Evolutionary conservation across 1,140 invertebrate genomes (phyloP).

Genomic region (Apis laboriosa): DNA sequence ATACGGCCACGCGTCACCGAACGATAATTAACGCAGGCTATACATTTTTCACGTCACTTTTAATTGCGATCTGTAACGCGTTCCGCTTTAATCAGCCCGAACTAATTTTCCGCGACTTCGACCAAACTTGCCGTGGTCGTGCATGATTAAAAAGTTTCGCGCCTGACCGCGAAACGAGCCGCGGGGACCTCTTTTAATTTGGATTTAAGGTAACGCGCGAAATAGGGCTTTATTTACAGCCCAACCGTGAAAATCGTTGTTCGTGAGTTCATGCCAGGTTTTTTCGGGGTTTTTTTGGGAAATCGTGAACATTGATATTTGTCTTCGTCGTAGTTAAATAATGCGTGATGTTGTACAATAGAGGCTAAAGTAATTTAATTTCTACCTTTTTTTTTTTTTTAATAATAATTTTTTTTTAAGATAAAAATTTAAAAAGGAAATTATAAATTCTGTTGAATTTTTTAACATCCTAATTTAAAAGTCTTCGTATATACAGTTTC

Average conservation of each 20-base stretch:
- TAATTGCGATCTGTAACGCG: constrained; percentile 19
- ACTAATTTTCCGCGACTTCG: constrained; percentile 26
- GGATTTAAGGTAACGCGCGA: not conserved
- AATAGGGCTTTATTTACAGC: not conserved
- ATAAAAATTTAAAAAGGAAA: not conserved
- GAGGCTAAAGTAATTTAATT: too few species aligned
- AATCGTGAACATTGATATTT: not conserved
- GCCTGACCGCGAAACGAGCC: not conserved
- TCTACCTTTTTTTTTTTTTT: too few species aligned
- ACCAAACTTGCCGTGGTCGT: constrained; percentile 1
- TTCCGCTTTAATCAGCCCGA: constrained; percentile 23
- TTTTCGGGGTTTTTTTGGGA: not conserved
- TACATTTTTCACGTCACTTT: constrained; percentile 32
- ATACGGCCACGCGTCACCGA: not conserved
- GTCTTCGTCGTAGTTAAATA: too few species aligned
- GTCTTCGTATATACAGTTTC: not conserved
- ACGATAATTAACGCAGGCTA: constrained; percentile 28
- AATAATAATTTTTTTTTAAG: not conserved
- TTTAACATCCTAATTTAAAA: not conserved
- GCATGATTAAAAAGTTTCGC: constrained; percentile 31
- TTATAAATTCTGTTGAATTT: not conserved
- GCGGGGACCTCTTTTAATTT: not conserved
- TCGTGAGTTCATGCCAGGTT: not conserved
- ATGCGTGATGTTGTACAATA: too few species aligned
- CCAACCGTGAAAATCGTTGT: not conserved